phyloP scores from a whole-genome alignment of 2,113 vertebrate genomes.

The Myotis brandtii region DNA sequence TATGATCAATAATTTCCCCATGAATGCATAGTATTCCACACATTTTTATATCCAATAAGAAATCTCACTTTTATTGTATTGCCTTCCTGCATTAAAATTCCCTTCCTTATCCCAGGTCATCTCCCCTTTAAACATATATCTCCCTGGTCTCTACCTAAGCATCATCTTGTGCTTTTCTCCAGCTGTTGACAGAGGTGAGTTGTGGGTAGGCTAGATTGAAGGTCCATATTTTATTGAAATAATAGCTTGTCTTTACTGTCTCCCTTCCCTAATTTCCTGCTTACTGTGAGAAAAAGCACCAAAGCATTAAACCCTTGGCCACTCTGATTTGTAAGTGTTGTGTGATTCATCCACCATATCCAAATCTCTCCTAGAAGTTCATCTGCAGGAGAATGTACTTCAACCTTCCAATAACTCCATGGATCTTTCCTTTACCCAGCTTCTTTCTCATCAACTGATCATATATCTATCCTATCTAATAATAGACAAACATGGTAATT shows the following conservation, averaged over 20 bases:
- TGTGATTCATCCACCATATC: not conserved
- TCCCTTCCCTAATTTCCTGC: not conserved
- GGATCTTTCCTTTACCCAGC: not conserved
- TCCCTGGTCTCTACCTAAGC: not conserved
- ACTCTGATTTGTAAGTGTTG: not conserved
- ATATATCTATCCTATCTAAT: not conserved
- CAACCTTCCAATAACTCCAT: not conserved
- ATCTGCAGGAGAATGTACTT: not conserved
- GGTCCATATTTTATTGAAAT: not conserved
- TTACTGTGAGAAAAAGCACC: not conserved
- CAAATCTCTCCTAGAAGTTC: not conserved
- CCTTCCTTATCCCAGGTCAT: not conserved
- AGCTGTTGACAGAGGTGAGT: not conserved
- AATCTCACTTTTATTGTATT: not conserved
- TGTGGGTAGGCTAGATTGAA: not conserved
- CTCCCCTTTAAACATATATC: not conserved
- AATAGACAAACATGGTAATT: too few species aligned
- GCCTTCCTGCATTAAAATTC: not conserved
- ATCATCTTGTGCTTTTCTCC: not conserved
- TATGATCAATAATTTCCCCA: not conserved
- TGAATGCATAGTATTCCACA: not conserved
- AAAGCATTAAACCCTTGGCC: not conserved
- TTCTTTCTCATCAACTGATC: not conserved
- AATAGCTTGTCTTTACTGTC: not conserved
- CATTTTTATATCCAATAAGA: not conserved